These are phyloP conservation scores for Styela clava DNA, from an alignment of 23 tunicate species.

Conservation along the genomic window DNA sequence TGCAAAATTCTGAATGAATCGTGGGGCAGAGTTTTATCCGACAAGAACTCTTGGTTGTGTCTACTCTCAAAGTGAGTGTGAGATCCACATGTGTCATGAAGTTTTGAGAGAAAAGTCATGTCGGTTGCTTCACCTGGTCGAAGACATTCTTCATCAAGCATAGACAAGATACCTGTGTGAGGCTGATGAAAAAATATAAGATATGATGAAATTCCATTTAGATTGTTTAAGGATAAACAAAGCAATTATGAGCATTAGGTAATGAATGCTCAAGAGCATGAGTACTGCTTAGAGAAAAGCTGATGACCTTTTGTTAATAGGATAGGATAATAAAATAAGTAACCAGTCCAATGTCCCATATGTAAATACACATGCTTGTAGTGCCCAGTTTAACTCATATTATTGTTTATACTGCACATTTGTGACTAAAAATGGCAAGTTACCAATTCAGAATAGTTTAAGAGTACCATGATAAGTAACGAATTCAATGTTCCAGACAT, in stretches of 20 bases:
- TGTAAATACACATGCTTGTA: no score
- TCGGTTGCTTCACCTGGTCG: conserved; percentile 94
- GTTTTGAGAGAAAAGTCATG: conserved; percentile 58
- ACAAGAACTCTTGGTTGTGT: conserved; percentile 44
- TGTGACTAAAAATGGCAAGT: no score
- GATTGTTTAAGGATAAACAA: no score
- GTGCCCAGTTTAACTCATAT: no score
- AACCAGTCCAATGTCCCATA: no score
- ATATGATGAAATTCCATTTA: no score
- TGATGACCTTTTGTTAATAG: not conserved
- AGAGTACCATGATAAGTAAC: no score
- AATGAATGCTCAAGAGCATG: conserved; percentile 2
- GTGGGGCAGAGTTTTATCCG: conserved; percentile 76
- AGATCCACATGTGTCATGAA: conserved; percentile 57
- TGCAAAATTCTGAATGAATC: conserved; percentile 90
- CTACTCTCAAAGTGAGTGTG: conserved; percentile 84
- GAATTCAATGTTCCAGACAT: no score
- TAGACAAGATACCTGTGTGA: conserved; percentile 68
- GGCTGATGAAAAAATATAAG: conserved; percentile 36
- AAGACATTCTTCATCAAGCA: conserved; percentile 87
- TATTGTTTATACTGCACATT: no score
- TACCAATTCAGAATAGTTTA: no score
- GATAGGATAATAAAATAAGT: no score
- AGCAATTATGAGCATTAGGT: no score
- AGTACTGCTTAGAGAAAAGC: not conserved